phyloP scores from a whole-genome alignment of 2,113 vertebrate species.

The Gasterosteus aculeatus region DNA sequence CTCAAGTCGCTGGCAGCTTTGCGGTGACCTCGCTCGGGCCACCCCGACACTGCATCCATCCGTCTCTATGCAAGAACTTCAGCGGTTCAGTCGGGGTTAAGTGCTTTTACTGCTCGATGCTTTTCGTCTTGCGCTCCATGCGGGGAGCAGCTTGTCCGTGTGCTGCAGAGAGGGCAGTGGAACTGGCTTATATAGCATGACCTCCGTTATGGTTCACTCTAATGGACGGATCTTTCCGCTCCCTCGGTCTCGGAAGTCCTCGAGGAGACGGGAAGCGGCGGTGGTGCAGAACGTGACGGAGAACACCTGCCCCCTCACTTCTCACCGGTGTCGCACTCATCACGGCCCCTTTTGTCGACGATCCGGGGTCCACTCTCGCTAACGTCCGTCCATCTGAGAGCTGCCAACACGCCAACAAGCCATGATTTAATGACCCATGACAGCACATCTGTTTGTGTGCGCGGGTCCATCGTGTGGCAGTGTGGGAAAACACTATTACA shows the following conservation, averaged over 20 bases:
- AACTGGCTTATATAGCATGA: neutral
- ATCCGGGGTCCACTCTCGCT: constrained; percentile 51
- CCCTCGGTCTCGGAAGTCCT: constrained; percentile 8
- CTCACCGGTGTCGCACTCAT: constrained; percentile 63
- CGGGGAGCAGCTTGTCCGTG: neutral
- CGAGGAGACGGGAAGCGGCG: constrained; percentile 53
- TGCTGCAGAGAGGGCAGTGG: neutral
- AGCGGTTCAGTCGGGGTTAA: neutral
- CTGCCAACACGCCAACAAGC: constrained; percentile 66
- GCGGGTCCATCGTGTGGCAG: constrained; percentile 37
- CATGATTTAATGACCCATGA: constrained; percentile 70
- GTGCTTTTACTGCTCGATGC: neutral
- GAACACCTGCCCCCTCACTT: constrained; percentile 62
- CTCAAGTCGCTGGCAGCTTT: neutral
- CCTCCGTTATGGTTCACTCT: neutral
- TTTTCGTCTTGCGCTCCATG: neutral
- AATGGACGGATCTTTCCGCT: neutral
- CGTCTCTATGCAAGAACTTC: neutral
- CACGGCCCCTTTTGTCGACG: constrained; percentile 65
- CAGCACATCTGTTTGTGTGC: constrained; percentile 72
- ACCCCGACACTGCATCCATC: neutral
- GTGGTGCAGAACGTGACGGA: constrained; percentile 52
- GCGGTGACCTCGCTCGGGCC: neutral
- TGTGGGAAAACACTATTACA: constrained; percentile 51
- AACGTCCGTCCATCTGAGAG: constrained; percentile 61